These are phyloP conservation scores for Achroia grisella DNA, from an alignment of 1,140 invertebrate species.

Conservation along the genomic window DNA sequence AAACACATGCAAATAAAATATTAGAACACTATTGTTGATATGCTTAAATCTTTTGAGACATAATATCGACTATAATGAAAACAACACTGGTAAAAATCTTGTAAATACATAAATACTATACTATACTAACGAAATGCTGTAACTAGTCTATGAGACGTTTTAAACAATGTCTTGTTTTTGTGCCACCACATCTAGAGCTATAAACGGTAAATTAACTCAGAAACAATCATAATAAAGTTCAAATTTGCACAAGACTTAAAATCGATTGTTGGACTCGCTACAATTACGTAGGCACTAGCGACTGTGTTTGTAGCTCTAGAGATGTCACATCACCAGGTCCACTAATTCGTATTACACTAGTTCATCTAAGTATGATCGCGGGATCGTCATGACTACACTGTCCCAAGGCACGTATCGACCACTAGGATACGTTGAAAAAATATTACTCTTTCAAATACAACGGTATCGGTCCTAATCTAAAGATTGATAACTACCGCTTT, in stretches of 20 bases:
- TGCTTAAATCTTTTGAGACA: slow-evolving; percentile 30
- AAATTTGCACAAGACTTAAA: too few species aligned
- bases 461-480: slow-evolving; percentile 15
- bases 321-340: too few species aligned
- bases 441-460: slow-evolving; percentile 43
- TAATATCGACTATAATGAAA: slow-evolving; percentile 15
- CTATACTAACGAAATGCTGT: slow-evolving; percentile 49
- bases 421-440: slow-evolving; percentile 64
- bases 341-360: too few species aligned
- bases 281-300: too few species aligned
- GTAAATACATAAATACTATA: slow-evolving; percentile 38
- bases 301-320: too few species aligned
- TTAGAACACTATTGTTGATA: slow-evolving; percentile 23
- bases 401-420: slow-evolving; percentile 59
- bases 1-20: slow-evolving; percentile 20
- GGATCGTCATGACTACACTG: slow-evolving; percentile 31
- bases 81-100: slow-evolving; percentile 19
- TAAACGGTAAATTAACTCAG: background rate
- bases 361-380: background rate
- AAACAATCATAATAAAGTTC: too few species aligned
- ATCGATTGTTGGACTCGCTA: too few species aligned
- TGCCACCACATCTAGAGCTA: slow-evolving; percentile 8
- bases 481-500: slow-evolving; percentile 15
- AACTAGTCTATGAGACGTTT: slow-evolving; percentile 45
- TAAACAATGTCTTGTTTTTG: background rate